Percentiles rank a stretch among this genome's conserved stretches.
Conservation (phyloP, 2,113 vertebrate species). For the Ellobius talpinus region DNA sequence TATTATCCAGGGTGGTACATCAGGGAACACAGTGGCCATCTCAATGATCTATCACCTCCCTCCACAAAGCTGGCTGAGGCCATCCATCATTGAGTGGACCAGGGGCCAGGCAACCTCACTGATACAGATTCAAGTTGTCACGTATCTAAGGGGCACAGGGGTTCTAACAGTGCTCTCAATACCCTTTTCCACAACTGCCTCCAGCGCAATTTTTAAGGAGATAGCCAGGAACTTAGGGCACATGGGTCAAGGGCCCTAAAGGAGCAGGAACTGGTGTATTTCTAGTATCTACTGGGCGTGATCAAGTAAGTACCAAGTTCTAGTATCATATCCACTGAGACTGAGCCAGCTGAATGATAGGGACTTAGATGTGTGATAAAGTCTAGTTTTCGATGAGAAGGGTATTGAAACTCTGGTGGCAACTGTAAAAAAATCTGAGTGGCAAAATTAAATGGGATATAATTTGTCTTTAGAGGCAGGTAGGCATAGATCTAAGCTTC, state of each 20-base stretch:
- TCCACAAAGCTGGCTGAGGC: neutral
- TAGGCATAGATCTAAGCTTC: neutral
- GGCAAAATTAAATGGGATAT: neutral
- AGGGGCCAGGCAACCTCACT: neutral
- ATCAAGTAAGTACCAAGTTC: neutral
- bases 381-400: neutral
- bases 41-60: neutral
- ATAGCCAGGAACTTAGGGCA: neutral
- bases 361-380: neutral
- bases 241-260: neutral
- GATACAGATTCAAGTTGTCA: neutral
- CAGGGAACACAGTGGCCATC: slow-evolving; percentile 3
- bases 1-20: neutral
- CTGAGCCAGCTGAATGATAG: neutral
- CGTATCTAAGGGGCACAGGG: neutral
- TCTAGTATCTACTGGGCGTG: neutral
- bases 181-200: neutral
- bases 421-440: neutral
- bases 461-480: slow-evolving; percentile 26
- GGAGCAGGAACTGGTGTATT: neutral
- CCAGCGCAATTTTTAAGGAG: neutral
- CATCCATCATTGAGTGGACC: neutral
- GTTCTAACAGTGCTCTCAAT: neutral
- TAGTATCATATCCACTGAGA: neutral
- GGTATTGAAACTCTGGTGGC: neutral